Evolutionary conservation across 2,113 vertebrate genomes (phyloP).

Genomic region (Loxodonta africana): DNA sequence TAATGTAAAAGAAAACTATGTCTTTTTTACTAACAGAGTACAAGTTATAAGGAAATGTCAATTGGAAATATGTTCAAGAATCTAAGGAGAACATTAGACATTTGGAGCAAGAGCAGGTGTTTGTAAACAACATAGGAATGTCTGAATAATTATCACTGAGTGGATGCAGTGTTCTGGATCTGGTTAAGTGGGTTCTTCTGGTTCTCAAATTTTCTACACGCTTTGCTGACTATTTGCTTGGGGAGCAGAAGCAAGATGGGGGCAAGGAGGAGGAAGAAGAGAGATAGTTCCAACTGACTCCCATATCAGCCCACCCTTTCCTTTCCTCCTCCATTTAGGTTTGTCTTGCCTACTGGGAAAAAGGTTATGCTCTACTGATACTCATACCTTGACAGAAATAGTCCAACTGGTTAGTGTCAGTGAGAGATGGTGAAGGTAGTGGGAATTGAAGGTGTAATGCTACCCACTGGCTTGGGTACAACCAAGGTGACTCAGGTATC

Average conservation of each 20-base stretch:
- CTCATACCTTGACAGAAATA: neutral
- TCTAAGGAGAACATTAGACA: slow-evolving; percentile 51
- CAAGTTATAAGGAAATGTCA: slow-evolving; percentile 60
- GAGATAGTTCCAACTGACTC: neutral
- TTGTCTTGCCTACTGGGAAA: neutral
- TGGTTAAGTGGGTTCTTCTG: neutral
- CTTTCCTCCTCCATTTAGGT: neutral
- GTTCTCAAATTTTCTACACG: neutral
- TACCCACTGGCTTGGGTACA: neutral
- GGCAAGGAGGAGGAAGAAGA: accelerated
- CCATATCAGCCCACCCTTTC: neutral
- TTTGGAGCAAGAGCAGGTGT: neutral
- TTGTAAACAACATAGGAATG: neutral
- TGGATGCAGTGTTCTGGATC: neutral
- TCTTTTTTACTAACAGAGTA: slow-evolving; percentile 51
- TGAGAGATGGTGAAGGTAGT: neutral
- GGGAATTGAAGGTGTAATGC: neutral
- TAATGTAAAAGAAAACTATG: slow-evolving; percentile 28
- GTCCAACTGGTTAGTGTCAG: neutral
- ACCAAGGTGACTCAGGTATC: neutral
- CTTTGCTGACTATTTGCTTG: neutral
- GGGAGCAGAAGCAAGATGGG: neutral
- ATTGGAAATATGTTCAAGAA: slow-evolving; percentile 56
- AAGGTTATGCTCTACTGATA: neutral
- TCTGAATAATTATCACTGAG: slow-evolving; percentile 32